These are phyloP conservation scores for Casuarius casuarius DNA, from an alignment of 2,113 vertebrate species.

Conservation along the genomic window DNA sequence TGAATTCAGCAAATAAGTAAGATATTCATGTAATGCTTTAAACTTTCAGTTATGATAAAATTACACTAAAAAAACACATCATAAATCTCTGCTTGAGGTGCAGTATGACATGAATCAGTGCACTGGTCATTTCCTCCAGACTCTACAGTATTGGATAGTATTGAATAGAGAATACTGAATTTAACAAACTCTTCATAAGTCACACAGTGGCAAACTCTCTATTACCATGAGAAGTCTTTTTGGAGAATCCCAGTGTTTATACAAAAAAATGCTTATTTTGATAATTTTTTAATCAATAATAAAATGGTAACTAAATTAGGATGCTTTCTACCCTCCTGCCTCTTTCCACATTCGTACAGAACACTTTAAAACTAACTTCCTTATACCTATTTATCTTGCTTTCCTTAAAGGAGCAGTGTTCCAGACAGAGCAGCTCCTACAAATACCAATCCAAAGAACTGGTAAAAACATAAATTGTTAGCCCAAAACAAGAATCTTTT, in stretches of 20 bases:
- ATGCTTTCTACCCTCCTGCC: rapidly evolving
- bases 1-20: constrained; percentile 42
- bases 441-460: neutral
- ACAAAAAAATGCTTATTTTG: neutral
- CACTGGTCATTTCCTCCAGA: neutral
- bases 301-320: neutral
- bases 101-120: neutral
- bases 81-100: neutral
- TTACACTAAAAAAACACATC: neutral
- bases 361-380: neutral
- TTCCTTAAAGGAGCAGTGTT: neutral
- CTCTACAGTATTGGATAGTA: neutral
- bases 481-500: neutral
- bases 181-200: neutral
- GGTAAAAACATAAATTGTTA: neutral
- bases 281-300: neutral
- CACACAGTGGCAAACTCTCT: neutral
- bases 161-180: neutral
- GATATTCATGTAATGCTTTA: neutral
- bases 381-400: neutral
- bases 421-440: neutral
- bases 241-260: neutral
- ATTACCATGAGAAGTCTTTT: neutral
- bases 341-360: neutral
- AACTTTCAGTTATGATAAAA: constrained; percentile 15